Base-by-base conservation (phyloP, 1,140 invertebrate species). In the Aphelinus atriplicis region DNA sequence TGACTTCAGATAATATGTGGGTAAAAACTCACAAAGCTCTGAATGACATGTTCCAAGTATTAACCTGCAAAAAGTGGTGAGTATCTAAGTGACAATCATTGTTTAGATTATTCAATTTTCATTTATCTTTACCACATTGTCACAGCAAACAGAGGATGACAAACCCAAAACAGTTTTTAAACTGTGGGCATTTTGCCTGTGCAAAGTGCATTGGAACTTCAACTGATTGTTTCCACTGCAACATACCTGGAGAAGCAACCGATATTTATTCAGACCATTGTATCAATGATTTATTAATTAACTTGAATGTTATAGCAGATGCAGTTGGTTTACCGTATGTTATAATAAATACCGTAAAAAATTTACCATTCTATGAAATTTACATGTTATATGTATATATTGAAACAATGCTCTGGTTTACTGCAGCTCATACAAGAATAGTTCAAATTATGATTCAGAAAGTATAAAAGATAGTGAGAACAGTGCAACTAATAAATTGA, bases 101-200 rank as follows among this genome's bases (percentile, higher is more conserved):
- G 50, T 55, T 53, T 73, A 26, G 51, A 53, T 55, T 42, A 6
- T 64, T 43, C 42, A 45, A 45, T 53, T 76, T 1, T 9, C 57
- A 43, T 7, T 77, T 56, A 67, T 72, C 51, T 56, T 60, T 57
- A 9, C 6, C 6, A 26, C 68, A 73, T 75, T 67, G 47, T 78
- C 72, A 51, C 50, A 84, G 82, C 73, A 67, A 78, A 48, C 48
- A 69, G 48, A 76, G 70, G 61, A 77, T 81, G 66, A 50, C 51
- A 42, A 76, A 79, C 71, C 80, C 86, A 26, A 48, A 79, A 9
- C 81, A 80, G 53, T 81, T 80, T 43, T 75, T 66, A 9, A 84
- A 71, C 71, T 87, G 86, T 72, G 81, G 76, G 3, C 84, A 86
- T 58, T 83, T 82, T 58, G 84, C 85, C 50, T 86, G 86, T 53